Evolutionary conservation across 2,888 invertebrate genomes (phyloP).

Genomic region (Melanargia galathea): DNA sequence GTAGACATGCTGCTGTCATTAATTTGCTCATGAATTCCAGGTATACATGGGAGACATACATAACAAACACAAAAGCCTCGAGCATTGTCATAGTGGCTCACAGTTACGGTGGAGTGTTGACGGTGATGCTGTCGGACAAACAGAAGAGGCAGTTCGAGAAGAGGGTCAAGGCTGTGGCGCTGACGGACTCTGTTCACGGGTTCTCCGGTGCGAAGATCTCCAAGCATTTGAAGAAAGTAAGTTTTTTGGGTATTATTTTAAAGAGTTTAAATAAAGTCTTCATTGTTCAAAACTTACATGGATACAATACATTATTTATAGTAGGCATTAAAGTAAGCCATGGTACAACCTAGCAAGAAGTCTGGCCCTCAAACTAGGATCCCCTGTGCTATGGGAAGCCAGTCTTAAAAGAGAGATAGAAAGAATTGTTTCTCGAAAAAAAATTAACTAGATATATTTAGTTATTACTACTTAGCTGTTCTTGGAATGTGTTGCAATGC

Average conservation of each 20-base stretch:
- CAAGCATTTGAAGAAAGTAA: slow-evolving; percentile 64
- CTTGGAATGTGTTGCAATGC: no score
- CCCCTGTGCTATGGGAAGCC: no score
- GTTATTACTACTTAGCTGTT: no score
- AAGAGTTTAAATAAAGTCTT: no score
- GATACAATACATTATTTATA: no score
- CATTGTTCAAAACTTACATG: no score
- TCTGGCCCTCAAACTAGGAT: no score
- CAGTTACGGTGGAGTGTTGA: slow-evolving; percentile 89
- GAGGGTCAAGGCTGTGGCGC: slow-evolving; percentile 87
- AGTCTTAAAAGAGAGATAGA: no score
- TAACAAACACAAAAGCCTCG: slow-evolving; percentile 81
- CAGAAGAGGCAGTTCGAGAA: slow-evolving; percentile 82
- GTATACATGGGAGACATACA: slow-evolving; percentile 85
- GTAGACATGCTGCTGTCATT: background rate
- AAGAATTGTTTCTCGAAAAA: no score
- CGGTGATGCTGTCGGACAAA: slow-evolving; percentile 80
- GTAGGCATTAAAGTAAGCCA: no score
- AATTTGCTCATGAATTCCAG: background rate
- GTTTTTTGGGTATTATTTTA: background rate
- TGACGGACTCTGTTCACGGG: slow-evolving; percentile 89
- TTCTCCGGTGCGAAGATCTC: slow-evolving; percentile 64
- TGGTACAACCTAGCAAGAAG: no score
- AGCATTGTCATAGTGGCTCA: slow-evolving; percentile 89
- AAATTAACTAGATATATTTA: no score